A percentile compares a stretch with the other conserved stretches of the same genome.
Evolutionary conservation across 2,113 vertebrate genomes (phyloP).

Genomic region (Catharus bicknelli): DNA sequence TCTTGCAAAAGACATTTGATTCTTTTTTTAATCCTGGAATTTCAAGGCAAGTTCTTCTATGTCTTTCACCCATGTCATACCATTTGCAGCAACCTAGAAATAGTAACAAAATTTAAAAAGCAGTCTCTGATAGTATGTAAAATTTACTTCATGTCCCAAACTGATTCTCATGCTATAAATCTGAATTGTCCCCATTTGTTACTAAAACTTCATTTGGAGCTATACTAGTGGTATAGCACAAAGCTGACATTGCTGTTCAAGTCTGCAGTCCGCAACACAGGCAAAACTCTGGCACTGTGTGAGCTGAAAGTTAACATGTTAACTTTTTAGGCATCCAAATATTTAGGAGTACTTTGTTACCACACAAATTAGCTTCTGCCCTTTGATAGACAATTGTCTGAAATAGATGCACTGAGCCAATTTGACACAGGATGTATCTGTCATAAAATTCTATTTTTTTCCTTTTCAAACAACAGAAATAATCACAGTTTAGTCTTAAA

Average conservation of each 20-base stretch:
- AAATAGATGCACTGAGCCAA: neutral
- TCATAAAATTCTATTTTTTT: neutral
- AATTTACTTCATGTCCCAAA: neutral
- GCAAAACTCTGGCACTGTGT: neutral
- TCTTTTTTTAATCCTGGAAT: neutral
- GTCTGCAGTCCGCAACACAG: neutral
- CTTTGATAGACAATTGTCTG: neutral
- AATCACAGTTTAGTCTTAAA: neutral
- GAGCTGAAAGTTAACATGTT: neutral
- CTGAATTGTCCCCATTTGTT: neutral
- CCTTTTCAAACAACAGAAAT: neutral
- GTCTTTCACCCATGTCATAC: neutral
- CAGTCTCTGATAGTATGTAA: neutral
- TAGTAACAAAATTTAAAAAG: neutral
- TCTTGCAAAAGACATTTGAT: constrained; percentile 3
- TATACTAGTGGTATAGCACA: neutral
- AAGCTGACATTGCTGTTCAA: neutral
- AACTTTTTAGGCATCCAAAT: neutral
- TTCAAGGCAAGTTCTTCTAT: neutral
- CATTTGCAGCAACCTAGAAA: neutral
- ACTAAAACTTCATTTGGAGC: neutral
- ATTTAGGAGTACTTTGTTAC: neutral
- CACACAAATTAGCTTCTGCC: neutral
- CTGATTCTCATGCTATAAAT: neutral
- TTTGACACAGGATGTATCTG: neutral